A percentile compares a stretch with the other conserved stretches of the same genome.
Evolutionary conservation across 2,797 vertebrate species (phyloP).

Genomic region (Gymnodraco acuticeps): DNA sequence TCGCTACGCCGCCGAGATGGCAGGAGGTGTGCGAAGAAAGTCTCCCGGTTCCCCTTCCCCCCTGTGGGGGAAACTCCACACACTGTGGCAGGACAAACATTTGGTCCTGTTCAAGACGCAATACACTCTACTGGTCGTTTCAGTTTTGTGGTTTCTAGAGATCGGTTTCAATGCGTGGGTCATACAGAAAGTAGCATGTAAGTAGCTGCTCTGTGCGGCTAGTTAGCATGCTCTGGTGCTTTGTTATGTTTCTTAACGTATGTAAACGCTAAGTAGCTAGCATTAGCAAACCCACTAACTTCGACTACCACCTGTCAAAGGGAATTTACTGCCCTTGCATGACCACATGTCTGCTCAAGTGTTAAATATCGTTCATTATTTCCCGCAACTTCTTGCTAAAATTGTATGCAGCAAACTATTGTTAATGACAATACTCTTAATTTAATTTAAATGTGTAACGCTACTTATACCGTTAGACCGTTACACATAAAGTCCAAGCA

Average conservation of each 20-base stretch:
- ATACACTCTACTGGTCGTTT: conserved; percentile 91
- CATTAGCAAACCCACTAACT: conserved; percentile 56
- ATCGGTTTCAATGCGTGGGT: conserved; percentile 94
- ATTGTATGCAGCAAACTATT: background rate
- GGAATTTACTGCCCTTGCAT: conserved; percentile 47
- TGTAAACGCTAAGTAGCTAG: conserved; percentile 65
- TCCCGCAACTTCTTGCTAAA: background rate
- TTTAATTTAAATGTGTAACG: background rate
- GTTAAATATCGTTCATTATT: background rate
- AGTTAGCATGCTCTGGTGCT: conserved; percentile 71
- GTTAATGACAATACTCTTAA: background rate
- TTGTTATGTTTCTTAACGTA: conserved; percentile 1
- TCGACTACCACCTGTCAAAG: conserved; percentile 70
- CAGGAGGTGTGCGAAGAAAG: conserved; percentile 77
- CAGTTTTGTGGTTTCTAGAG: conserved; percentile 92
- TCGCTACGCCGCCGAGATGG: conserved; percentile 68
- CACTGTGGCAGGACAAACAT: conserved; percentile 90
- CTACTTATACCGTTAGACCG: too few species aligned
- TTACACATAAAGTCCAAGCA: background rate
- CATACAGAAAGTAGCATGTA: conserved; percentile 95
- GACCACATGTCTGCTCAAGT: conserved; percentile 1
- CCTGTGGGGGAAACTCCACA: conserved; percentile 73
- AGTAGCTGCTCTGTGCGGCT: conserved; percentile 81
- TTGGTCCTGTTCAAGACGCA: conserved; percentile 88
- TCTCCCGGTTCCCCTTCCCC: conserved; percentile 49